A percentile compares a stretch with the other conserved stretches of the same genome.
Conservation (phyloP, 2,113 vertebrate genomes). For the Lagopus leucura region DNA sequence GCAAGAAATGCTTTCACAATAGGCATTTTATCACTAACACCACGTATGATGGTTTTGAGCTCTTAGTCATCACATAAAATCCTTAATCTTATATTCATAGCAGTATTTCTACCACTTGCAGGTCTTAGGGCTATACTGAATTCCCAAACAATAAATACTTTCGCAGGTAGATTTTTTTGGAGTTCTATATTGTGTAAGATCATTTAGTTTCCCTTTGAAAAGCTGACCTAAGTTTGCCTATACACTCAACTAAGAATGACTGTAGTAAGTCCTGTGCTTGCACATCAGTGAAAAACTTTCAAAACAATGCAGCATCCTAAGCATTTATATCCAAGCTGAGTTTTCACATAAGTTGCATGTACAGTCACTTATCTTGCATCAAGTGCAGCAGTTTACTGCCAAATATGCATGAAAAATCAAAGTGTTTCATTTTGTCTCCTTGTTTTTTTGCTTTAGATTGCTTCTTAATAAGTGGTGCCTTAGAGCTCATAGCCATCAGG, state of each 20-base stretch:
- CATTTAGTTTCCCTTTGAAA: neutral
- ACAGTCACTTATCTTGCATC: neutral
- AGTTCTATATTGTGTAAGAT: neutral
- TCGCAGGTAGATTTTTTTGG: neutral
- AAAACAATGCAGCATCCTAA: accelerated
- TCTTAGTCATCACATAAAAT: neutral
- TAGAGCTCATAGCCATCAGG: neutral
- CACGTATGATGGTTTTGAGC: neutral
- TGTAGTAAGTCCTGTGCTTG: neutral
- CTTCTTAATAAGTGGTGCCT: neutral
- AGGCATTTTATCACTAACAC: neutral
- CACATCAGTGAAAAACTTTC: neutral
- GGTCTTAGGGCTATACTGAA: neutral
- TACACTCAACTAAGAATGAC: neutral
- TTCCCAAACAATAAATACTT: neutral
- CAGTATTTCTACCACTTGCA: neutral
- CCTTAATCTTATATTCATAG: neutral
- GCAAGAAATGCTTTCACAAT: neutral
- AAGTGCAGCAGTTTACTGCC: neutral
- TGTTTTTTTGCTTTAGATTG: neutral
- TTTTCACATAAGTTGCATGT: neutral
- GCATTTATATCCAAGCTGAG: neutral
- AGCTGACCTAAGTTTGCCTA: neutral
- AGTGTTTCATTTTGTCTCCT: neutral
- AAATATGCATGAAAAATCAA: neutral